Base-by-base conservation (phyloP, 2,888 invertebrate genomes). In the Sphaerophoria rueppellii region DNA sequence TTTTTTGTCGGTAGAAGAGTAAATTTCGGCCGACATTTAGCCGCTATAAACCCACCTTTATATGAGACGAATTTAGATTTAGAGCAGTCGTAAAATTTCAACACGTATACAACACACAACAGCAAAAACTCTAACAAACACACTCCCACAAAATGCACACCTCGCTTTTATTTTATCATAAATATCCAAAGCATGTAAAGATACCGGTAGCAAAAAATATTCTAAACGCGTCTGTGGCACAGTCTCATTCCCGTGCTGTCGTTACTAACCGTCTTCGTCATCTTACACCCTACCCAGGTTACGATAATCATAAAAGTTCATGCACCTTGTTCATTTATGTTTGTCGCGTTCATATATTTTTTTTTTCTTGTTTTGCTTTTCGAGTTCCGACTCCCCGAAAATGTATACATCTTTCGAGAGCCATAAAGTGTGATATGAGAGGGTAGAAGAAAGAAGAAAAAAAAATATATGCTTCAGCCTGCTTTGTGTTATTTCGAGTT, bases 221-320 rank as follows among this genome's bases (percentile, higher is more conserved):
- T 72, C 79, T 43, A 79, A 79, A 75, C 83, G 67, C 60, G 79
- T 79, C 75, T 83, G 75, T 72, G 79, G 77, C 58, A 76, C 60
- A 34, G 32, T 60, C 40, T 55, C 43, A 46, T 37, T 60, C 14
- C 46, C 35, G 11, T 24, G 60, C 7, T 24, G 35, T 24, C 58
- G 40, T 43, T 4, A 12, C 12, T 40, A 6, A 54, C 24, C 12
- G 52, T 40, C 37, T 1, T 52, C 37, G 16, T 52, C 52, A 35
- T 52, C 67, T 35, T 67, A 67, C 70, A 57, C 75, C 43, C 63
- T 35, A 71, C 57, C 71, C 79, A 60, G 65, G 57, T 73, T 61
- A 57, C 73, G 73, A 81, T 81, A 85, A 77, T 85, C 85, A 81
- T 85, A 81, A 85, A 85, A 85, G 85, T 85, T 85, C 85, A 85